These are phyloP conservation scores for Hirtodrosophila duncani DNA, from an alignment of 2,888 invertebrate genomes.

Conservation along the genomic window DNA sequence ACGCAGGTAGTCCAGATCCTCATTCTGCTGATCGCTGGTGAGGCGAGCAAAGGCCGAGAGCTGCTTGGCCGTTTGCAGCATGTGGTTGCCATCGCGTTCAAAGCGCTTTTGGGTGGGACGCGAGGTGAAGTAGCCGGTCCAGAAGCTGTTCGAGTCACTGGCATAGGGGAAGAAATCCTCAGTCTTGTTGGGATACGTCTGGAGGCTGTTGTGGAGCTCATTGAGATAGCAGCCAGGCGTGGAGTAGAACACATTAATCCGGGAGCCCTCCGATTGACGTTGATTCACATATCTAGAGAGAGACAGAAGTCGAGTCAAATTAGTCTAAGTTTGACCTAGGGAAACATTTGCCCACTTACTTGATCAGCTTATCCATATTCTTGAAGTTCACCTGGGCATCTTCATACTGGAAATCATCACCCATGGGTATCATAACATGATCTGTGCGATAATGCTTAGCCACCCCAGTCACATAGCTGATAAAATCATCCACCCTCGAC, in stretches of 20 bases:
- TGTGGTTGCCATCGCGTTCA: conserved; percentile 86
- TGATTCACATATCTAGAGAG: conserved; percentile 55
- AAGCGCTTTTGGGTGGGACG: conserved; percentile 88
- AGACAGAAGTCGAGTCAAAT: too few relatives aligned
- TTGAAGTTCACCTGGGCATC: conserved; percentile 26
- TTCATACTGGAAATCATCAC: conserved; percentile 82
- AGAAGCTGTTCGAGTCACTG: conserved; percentile 89
- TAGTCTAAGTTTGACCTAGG: too few relatives aligned
- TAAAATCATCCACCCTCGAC: conserved; percentile 82
- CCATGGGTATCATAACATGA: conserved; percentile 94
- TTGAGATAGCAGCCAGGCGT: conserved; percentile 92
- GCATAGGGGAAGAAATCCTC: conserved; percentile 97
- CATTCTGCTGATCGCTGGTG: conserved; percentile 30
- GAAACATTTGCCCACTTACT: neutral
- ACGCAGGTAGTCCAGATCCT: conserved; percentile 80
- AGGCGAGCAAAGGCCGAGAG: conserved; percentile 82
- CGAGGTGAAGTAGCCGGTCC: conserved; percentile 95
- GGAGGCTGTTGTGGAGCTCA: conserved; percentile 80
- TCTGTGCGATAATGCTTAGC: conserved; percentile 82
- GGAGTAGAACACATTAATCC: conserved; percentile 89
- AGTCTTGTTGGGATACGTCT: conserved; percentile 84
- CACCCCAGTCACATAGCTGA: conserved; percentile 80
- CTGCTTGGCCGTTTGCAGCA: conserved; percentile 87
- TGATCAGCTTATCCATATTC: conserved; percentile 27
- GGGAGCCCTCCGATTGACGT: conserved; percentile 80